These are phyloP conservation scores for Dryomyza anilis DNA, from an alignment of 2,888 invertebrate genomes.

Conservation along the genomic window DNA sequence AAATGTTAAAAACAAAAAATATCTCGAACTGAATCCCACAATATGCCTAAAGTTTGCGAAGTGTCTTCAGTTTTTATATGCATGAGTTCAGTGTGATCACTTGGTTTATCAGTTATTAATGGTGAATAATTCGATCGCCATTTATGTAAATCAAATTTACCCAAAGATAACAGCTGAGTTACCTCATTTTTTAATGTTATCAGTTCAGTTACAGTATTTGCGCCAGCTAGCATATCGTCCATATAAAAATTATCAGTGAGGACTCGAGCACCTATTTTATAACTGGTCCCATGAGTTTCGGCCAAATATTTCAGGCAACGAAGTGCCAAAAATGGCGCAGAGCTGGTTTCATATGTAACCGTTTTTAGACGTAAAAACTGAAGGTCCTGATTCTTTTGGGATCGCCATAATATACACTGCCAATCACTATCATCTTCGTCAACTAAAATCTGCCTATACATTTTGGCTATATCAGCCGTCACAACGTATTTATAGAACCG, in stretches of 20 bases:
- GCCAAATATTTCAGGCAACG: slow-evolving; percentile 9
- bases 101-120: background rate
- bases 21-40: background rate
- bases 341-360: no score
- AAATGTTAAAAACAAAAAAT: background rate
- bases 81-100: background rate
- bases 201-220: background rate
- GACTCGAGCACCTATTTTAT: background rate
- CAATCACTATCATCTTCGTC: slow-evolving; percentile 8
- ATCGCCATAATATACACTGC: slow-evolving; percentile 12
- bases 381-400: slow-evolving; percentile 22
- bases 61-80: background rate
- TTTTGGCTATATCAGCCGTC: no score
- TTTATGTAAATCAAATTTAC: background rate
- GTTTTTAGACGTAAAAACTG: no score
- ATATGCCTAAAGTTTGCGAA: background rate
- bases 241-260: background rate
- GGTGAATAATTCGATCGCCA: background rate
- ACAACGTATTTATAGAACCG: no score
- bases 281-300: background rate
- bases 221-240: slow-evolving; percentile 2
- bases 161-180: background rate
- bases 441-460: no score
- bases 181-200: no score
- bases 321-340: background rate